Percentiles rank a stretch among this genome's conserved stretches.
Conservation (phyloP, 1,140 invertebrate species). For the Sarcophaga bullata region DNA sequence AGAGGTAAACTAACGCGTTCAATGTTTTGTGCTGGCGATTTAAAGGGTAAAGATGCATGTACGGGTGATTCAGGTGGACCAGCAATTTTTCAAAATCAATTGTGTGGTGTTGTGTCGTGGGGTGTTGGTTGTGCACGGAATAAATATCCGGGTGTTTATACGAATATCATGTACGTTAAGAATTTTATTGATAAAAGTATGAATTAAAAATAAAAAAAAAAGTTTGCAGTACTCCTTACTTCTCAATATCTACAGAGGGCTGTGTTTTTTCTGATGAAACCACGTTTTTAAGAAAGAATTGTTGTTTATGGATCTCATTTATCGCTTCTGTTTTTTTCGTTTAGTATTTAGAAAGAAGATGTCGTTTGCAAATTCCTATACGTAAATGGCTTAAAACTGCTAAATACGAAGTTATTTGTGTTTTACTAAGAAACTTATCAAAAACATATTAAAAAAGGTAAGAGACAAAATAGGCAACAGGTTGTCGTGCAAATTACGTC, state of each 20-base stretch:
- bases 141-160: slow-evolving; percentile 56
- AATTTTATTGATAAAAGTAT: slow-evolving; percentile 49
- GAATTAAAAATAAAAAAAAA: background rate
- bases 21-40: slow-evolving; percentile 54
- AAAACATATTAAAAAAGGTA: too few species aligned
- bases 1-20: slow-evolving; percentile 44
- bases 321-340: too few species aligned
- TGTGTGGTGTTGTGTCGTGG: slow-evolving; percentile 58
- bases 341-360: too few species aligned
- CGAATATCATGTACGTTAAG: slow-evolving; percentile 55
- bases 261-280: background rate
- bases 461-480: too few species aligned
- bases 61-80: slow-evolving; percentile 58
- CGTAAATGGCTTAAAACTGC: too few species aligned
- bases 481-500: too few species aligned
- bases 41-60: slow-evolving; percentile 53
- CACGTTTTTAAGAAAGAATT: background rate
- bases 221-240: background rate
- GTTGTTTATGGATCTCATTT: too few species aligned
- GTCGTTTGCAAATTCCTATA: too few species aligned
- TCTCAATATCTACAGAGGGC: background rate
- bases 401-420: too few species aligned
- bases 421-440: too few species aligned
- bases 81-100: slow-evolving; percentile 46
- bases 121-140: slow-evolving; percentile 54